phyloP scores from a whole-genome alignment of 2,888 invertebrate species.

The Drosophila sordidapex region DNA sequence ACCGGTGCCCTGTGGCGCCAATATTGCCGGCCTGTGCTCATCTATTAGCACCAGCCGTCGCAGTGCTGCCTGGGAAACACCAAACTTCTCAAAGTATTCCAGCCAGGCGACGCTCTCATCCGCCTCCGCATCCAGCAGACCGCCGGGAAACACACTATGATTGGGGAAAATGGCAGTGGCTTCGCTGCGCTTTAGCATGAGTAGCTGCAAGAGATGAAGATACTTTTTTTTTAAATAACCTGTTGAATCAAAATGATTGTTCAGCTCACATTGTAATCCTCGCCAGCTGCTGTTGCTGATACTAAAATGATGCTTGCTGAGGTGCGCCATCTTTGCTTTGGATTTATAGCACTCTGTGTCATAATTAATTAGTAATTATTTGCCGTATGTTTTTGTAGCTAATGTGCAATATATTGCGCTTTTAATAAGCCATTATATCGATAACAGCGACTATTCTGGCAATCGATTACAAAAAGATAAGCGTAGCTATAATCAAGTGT shows the following conservation, averaged over 20 bases:
- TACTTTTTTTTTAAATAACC: background rate
- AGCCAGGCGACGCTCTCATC: slow-evolving; percentile 91
- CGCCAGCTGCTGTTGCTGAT: slow-evolving; percentile 66
- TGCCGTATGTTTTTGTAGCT: slow-evolving; percentile 6
- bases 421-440: slow-evolving; percentile 18
- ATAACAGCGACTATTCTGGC: slow-evolving; percentile 21
- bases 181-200: slow-evolving; percentile 88
- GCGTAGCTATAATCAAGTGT: background rate
- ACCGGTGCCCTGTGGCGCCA: slow-evolving; percentile 85
- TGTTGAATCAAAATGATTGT: background rate
- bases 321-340: slow-evolving; percentile 86
- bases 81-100: slow-evolving; percentile 87
- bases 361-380: background rate
- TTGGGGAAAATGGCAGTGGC: slow-evolving; percentile 90
- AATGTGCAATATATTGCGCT: slow-evolving; percentile 1
- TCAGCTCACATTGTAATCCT: slow-evolving; percentile 63
- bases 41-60: slow-evolving; percentile 74
- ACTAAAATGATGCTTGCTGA: slow-evolving; percentile 88
- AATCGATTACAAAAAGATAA: slow-evolving; percentile 34
- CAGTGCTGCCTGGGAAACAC: slow-evolving; percentile 86
- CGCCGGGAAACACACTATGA: slow-evolving; percentile 94
- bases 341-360: background rate
- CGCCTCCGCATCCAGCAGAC: slow-evolving; percentile 87
- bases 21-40: slow-evolving; percentile 85
- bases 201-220: slow-evolving; percentile 59